Evolutionary conservation across 2,888 invertebrate genomes (phyloP), one percentile per base, ranked within the genome.

Genomic region (Rhaphigaster nebulosa): DNA sequence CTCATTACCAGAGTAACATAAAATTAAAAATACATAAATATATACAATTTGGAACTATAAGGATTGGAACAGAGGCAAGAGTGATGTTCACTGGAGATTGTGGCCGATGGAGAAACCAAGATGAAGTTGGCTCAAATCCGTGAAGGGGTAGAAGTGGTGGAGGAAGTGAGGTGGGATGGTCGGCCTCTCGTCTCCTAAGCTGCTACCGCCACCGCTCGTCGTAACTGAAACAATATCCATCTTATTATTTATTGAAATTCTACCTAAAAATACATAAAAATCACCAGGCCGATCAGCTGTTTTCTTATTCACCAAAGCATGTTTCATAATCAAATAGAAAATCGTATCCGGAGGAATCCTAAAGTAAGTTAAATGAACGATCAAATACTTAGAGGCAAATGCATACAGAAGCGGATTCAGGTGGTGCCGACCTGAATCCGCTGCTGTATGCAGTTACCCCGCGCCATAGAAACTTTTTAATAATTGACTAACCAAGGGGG

Each of bases 141-240:
- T 87, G 87, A 88, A 88, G 38, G 88, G 88, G 88, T 88, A 88
- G 88, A 88, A 88, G n/a, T 88, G 88, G 41, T 88, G 88, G 34
- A 88, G 88, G 88, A 88, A 88, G n/a, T 88, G 88, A 20, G 60
- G 60, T 20, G 56, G 54, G 38, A 88, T 88, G 38, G 38, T 41
- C 18, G 88, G 88, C 13, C 52, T n/a, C 50, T 87, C 87, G n/a
- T 87, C 87, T 2, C 26, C n/a, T 3, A 84, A 45, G 84, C 45
- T 84, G 84, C 45, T 45, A 1, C 84, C 84, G 12, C 84, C 45
- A n/a, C 84, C 84, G 41, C 41, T 13, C n/a, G 41, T 45, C 12
- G 84, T 10, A 23, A 84, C 84, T 84, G 84, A 84, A 84, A 84
- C 84, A 84, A 45, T 45, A 23, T 45, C 0, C 45, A 10, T 70